Evolutionary conservation across 2,113 vertebrate genomes (phyloP), one percentile per base, ranked within the genome.

Genomic region (Anolis sagrei): DNA sequence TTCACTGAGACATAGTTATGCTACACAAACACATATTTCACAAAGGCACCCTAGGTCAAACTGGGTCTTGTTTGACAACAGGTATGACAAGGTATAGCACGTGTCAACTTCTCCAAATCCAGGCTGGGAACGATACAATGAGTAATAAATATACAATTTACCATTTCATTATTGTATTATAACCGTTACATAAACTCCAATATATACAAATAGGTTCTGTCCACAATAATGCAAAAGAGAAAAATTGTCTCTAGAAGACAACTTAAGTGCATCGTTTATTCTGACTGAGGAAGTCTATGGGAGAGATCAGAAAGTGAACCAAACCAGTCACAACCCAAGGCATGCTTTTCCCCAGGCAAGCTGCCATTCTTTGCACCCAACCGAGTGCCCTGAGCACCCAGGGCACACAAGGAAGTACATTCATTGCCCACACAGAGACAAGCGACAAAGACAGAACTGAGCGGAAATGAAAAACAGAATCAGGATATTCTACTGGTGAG

Each of bases 31-130:
- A 78, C 34, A 58, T n/a, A 66, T 23, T n/a, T 39, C 32, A 70
- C 84, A 93, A 97, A 97, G 97, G 96, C 96, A 97, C 96, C 94
- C 89, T 91, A 95, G 95, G 96, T 96, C 94, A 96, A 95, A 95
- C 91, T 94, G 94, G 34, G 34, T 74, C 84, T 93, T 93, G 90
- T 92, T 91, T 91, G 90, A 93, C 93, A 92, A 94, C 79, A 93
- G 88, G 90, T 89, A 93, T 83, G 93, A 89, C 91, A 88, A 95
- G 87, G 91, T 87, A 87, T 83, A 91, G 87, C 79, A 90, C 90
- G 85, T 91, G 91, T 89, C 91, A 89, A 92, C 85, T 90, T 90
- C 44, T 77, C 75, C 88, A 44, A 93, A 93, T 90, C 58, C 77
- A 90, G 89, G 88, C 86, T 18, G 2, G 36, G 90, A n/a, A 89